Conservation (phyloP, 2,888 invertebrate genomes). For the Coleophora flavipennella region DNA sequence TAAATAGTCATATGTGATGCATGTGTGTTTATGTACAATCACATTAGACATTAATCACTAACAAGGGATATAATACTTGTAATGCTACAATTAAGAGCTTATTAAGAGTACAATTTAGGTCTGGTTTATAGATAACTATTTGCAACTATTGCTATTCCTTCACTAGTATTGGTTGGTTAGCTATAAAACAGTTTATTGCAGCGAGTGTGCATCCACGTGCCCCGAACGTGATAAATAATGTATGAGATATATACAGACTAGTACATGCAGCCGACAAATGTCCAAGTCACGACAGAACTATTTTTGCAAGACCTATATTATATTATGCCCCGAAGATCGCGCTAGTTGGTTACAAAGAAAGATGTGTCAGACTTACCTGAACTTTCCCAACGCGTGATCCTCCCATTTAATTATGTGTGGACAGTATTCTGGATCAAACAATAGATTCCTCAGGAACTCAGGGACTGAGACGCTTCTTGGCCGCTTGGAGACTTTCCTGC, state of each 20-base stretch:
- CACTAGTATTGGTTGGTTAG: constrained; percentile 2
- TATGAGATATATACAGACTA: constrained; percentile 23
- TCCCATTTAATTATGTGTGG: constrained; percentile 92
- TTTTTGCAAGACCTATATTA: constrained; percentile 19
- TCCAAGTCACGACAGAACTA: constrained; percentile 33
- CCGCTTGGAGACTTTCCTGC: constrained; percentile 55
- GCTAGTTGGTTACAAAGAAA: constrained; percentile 6
- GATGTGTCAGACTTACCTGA: constrained; percentile 64
- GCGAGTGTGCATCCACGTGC: constrained; percentile 44
- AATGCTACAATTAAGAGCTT: no score
- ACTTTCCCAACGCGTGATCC: constrained; percentile 85
- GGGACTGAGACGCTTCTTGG: constrained; percentile 76
- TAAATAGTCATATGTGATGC: no score
- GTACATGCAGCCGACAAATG: constrained; percentile 26
- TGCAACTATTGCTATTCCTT: no score
- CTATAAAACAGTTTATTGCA: constrained; percentile 41
- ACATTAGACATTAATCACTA: no score
- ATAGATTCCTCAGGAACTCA: constrained; percentile 88
- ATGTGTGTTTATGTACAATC: no score
- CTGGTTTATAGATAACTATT: no score
- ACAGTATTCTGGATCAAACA: constrained; percentile 82
- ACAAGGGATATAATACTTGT: no score
- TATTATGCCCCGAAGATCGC: constrained; percentile 6
- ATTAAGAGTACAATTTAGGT: no score
- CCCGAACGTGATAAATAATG: constrained; percentile 45